Base-by-base conservation (phyloP, 2,113 vertebrate species). In the Isichthys henryi region DNA sequence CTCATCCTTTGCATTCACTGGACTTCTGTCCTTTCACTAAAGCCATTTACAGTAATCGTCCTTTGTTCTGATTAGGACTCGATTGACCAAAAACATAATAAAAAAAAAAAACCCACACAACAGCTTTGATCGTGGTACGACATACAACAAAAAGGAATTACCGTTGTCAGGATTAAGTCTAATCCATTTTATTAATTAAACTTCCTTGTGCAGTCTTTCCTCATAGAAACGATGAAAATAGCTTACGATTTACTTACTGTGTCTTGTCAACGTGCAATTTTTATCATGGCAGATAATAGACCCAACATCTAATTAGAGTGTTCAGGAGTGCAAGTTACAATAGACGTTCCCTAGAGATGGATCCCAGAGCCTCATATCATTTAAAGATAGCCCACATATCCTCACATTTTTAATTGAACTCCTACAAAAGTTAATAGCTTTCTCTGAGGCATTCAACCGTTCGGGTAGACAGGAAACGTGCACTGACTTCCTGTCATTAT, bases 321-420 rank as follows among this genome's bases (percentile, higher is more conserved):
- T 92, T 95, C 93, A 93, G 92, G 93, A 95, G 93, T 91, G 91
- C 88, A 85, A 49, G 83, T 90, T 91, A 95, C 93, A 94, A 93
- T 92, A 92, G 92, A 86, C 88, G 89, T 89, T 92, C 92, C 94
- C 92, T 88, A n/a, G 92, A 93, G 93, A 66, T 89, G 92, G 90
- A 90, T 93, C 92, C 93, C 93, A 88, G 53, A 91, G 91, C 90
- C 93, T 58, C 31, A 53, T 93, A 93, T 92, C 91, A n/a, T 93
- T 94, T 92, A 91, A 92, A 95, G 93, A 95, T 94, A 95, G 92
- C 90, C 90, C 87, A 90, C 86, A 89, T 92, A 93, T 92, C 83
- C n/a, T 90, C 91, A 74, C 82, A 90, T 88, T 92, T 95, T 94
- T 95, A 95, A 95, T 95, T 95, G 94, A 95, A 96, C 95, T 93